These are phyloP conservation scores for Takifugu bimaculatus DNA, from an alignment of 2,113 vertebrate species.

Conservation along the genomic window DNA sequence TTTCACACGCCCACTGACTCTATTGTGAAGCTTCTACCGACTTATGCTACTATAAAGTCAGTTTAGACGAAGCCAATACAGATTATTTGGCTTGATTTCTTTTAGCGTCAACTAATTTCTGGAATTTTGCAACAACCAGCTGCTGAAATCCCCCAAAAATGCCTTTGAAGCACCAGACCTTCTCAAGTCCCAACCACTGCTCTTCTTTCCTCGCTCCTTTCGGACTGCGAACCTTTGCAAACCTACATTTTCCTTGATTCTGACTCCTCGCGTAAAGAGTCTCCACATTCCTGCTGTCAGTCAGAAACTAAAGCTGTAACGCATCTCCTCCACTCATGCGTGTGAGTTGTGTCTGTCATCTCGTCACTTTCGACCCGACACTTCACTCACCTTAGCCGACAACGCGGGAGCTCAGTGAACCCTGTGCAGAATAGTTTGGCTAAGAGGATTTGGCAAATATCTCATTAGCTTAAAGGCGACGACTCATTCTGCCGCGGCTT, in stretches of 20 bases:
- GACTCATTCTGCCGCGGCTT: slow-evolving; percentile 55
- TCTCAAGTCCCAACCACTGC: neutral
- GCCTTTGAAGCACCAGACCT: neutral
- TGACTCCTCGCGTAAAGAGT: no score
- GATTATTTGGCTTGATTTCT: slow-evolving; percentile 17
- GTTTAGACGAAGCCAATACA: slow-evolving; percentile 31
- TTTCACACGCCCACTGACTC: slow-evolving; percentile 53
- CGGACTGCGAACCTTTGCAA: no score
- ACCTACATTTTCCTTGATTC: no score
- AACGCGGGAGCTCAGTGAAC: slow-evolving; percentile 52
- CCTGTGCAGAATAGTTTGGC: slow-evolving; percentile 64
- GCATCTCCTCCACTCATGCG: slow-evolving; percentile 14
- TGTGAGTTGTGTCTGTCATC: slow-evolving; percentile 19
- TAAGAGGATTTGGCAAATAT: slow-evolving; percentile 71
- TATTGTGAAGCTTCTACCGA: slow-evolving; percentile 46
- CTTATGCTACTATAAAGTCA: slow-evolving; percentile 33
- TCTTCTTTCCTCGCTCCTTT: no score
- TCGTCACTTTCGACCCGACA: slow-evolving; percentile 14
- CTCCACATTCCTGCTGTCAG: no score
- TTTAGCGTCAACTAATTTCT: slow-evolving; percentile 4
- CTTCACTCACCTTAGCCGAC: slow-evolving; percentile 52
- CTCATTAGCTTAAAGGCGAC: slow-evolving; percentile 67
- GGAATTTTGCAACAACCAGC: slow-evolving; percentile 11
- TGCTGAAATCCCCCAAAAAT: slow-evolving; percentile 8
- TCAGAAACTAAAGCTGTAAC: neutral